Evolutionary conservation across 2,113 vertebrate genomes (phyloP), one percentile per base, ranked within the genome.

Genomic region (Cyprinodon brontotheroides): DNA sequence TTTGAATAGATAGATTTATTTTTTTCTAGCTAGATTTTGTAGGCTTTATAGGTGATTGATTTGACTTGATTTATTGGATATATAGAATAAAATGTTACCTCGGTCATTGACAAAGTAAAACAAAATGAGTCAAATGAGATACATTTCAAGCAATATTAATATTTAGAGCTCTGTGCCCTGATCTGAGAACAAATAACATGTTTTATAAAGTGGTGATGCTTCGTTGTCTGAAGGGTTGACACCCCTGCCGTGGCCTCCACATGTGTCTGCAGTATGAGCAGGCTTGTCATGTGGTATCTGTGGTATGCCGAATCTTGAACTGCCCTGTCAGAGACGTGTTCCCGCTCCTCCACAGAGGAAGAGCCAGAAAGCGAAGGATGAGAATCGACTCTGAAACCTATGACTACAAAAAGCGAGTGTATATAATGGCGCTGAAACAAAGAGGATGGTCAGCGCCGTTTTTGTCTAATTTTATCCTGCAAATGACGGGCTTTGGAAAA

Each of bases 401-500:
- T 76, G 72, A 84, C 85, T 72, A 80, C 79, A 77, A 66, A 84
- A 78, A 79, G 29, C 66, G 29, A 82, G 77, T 75, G 83, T 85
- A 86, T 83, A 48, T 82, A 77, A 85, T 68, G 62, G 73, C 65
- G 72, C 66, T 36, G 47, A 70, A 78, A 87, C 77, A 92, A 87
- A 89, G 79, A 61, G 61, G 76, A 48, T 5, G 64, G 78, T 74
- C 88, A 22, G 60, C 7, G 5, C 67, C 17, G 53, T 50, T 29
- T 29, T 29, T 72, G 68, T 76, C 85, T 87, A 88, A 91, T 77
- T 91, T 91, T 79, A 80, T 65, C 83, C 74, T 65, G 11, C 7
- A 84, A 91, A 92, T 90, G 61, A 87, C 0, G 13, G 80, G 68
- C 43, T 87, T 68, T 0, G 11, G 72, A 79, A 89, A 91, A 91